Percentiles rank a stretch among this genome's conserved stretches.
These are phyloP conservation scores for Motacilla alba DNA, from an alignment of 2,113 vertebrate genomes.

Conservation along the genomic window DNA sequence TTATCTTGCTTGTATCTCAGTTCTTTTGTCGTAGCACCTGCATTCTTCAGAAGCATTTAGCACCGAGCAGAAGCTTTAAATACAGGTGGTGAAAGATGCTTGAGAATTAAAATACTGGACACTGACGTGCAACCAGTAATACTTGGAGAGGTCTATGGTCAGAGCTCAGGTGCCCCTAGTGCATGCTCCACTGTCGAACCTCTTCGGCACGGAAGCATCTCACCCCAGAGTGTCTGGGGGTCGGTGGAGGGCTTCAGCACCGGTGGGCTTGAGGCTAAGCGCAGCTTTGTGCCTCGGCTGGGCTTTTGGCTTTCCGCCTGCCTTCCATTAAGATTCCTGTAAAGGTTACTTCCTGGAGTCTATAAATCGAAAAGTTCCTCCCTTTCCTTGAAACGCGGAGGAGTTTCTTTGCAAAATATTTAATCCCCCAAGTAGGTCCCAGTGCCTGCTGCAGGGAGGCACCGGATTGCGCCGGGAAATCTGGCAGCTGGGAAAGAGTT, in stretches of 20 bases:
- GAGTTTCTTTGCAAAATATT: background rate
- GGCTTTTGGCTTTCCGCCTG: background rate
- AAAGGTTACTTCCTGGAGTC: background rate
- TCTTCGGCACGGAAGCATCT: background rate
- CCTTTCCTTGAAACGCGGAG: background rate
- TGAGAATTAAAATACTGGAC: background rate
- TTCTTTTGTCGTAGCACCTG: background rate
- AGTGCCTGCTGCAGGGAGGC: background rate
- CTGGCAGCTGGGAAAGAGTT: constrained; percentile 37
- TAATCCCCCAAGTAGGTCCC: background rate
- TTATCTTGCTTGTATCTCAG: background rate
- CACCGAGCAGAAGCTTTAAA: background rate
- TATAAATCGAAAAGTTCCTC: background rate
- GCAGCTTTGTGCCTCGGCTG: background rate
- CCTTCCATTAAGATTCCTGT: background rate
- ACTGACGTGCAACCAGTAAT: background rate
- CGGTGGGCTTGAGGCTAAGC: rapidly evolving
- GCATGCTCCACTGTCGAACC: background rate
- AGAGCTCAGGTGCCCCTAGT: background rate
- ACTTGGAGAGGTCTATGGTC: background rate
- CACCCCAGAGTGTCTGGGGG: background rate
- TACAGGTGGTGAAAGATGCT: background rate
- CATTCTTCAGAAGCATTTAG: background rate
- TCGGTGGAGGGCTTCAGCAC: background rate
- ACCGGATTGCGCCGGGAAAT: background rate